These are phyloP conservation scores for Yponomeuta plumbellus DNA, from an alignment of 2,888 invertebrate genomes.

Conservation along the genomic window DNA sequence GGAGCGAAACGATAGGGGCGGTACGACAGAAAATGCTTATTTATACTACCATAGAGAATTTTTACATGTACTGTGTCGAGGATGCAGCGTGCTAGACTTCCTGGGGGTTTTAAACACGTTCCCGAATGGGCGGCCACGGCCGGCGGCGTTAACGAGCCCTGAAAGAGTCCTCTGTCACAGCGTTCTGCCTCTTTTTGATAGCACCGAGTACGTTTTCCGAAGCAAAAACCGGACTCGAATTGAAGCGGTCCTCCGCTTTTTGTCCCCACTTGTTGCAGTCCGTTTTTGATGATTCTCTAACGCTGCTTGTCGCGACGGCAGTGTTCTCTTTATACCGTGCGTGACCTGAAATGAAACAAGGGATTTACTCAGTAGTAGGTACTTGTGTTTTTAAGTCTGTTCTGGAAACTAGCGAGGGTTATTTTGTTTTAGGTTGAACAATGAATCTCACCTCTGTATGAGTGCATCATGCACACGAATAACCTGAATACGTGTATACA, in stretches of 20 bases:
- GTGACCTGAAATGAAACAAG: background rate
- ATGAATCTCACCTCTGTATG: too few relatives aligned
- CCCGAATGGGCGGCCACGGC: constrained; percentile 11
- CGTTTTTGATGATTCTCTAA: constrained; percentile 5
- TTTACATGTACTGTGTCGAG: background rate
- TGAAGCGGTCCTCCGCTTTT: constrained; percentile 16
- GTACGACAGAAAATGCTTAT: too few relatives aligned
- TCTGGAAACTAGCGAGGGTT: background rate
- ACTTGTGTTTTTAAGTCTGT: background rate
- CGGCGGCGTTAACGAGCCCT: constrained; percentile 20
- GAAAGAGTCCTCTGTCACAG: constrained; percentile 18
- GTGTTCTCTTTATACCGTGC: background rate
- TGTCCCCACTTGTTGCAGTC: constrained; percentile 15
- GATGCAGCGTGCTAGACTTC: background rate
- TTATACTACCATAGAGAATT: too few relatives aligned
- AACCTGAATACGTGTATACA: too few relatives aligned
- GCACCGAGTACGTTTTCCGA: constrained; percentile 15
- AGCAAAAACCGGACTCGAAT: constrained; percentile 17
- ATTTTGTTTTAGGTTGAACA: background rate
- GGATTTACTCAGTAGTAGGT: background rate
- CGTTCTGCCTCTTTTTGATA: constrained; percentile 17
- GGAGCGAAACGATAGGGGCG: too few relatives aligned
- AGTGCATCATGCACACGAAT: too few relatives aligned
- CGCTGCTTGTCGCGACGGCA: background rate
- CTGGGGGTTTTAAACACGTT: constrained; percentile 1